phyloP scores from a whole-genome alignment of 2,113 vertebrate genomes.

The Chloebia gouldiae region DNA sequence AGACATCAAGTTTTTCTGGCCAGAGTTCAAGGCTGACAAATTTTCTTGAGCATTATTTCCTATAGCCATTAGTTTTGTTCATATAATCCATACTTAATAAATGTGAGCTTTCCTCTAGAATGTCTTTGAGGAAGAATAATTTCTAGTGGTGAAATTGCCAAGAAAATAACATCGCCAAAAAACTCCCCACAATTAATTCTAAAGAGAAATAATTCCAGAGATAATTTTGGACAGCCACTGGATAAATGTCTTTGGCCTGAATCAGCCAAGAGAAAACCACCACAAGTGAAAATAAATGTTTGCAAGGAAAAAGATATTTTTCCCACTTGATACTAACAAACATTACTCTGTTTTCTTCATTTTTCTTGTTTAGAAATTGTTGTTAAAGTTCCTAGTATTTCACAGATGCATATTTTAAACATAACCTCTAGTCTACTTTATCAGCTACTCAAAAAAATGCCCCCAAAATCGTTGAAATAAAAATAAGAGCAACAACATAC shows the following conservation, averaged over 20 bases:
- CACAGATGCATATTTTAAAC: not conserved
- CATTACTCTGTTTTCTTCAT: not conserved
- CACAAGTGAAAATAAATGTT: not conserved
- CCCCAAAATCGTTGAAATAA: not conserved
- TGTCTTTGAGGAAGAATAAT: not conserved
- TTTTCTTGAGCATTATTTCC: not conserved
- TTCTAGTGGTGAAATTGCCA: not conserved
- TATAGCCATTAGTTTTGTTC: not conserved
- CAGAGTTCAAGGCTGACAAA: not conserved
- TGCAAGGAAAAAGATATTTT: not conserved
- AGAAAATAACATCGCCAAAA: not conserved
- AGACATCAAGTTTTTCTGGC: not conserved
- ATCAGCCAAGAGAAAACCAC: not conserved
- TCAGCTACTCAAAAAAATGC: rapidly evolving
- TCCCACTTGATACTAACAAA: too few species aligned
- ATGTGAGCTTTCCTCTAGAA: not conserved
- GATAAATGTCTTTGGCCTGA: not conserved
- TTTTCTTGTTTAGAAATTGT: not conserved
- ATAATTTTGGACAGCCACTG: not conserved
- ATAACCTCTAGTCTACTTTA: rapidly evolving
- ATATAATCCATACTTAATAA: not conserved
- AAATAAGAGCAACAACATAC: not conserved
- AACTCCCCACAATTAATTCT: not conserved
- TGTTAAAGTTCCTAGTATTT: not conserved
- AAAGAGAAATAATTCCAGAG: not conserved